Evolutionary conservation across 2,113 vertebrate genomes (phyloP), one percentile per base, ranked within the genome.

Genomic region (Semicossyphus pulcher): DNA sequence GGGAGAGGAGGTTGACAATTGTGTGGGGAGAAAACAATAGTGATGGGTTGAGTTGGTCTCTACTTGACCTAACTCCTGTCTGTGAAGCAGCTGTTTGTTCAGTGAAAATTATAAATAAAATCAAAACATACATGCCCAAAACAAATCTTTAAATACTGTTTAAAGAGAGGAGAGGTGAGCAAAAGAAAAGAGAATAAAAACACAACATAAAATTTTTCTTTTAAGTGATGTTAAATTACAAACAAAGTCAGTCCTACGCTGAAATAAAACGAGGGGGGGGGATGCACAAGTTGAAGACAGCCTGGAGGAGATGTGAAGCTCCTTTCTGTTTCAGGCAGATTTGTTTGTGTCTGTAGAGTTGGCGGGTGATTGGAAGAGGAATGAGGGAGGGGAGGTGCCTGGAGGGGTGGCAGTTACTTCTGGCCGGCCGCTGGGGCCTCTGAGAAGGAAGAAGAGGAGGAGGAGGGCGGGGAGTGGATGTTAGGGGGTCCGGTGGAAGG

Each of bases 31-130:
- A 56, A 21, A 16, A 67, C 57, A 60, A 76, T 32, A 63, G 44
- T 67, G 62, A 77, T 59, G 48, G 45, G 62, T 51, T 41, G 76
- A 74, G 70, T 37, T 67, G 42, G 70, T 83, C 60, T 69, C 42
- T 25, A 58, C 42, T 21, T 20, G 75, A 71, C 71, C 78, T 63
- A 56, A 73, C 57, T 78, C 81, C 73, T 63, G 74, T 89, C 85
- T 87, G 65, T 81, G 49, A 90, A 91, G 88, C 90, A 91, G 88
- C 88, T 31, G 75, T 81, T 84, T 86, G 76, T 83, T 85, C 78
- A 79, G 76, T 91, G 85, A 88, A 86, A 91, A 88, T 82, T 87
- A 92, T 92, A 92, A 91, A 92, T 93, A 87, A 91, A 91, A 89
- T 84, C 74, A 85, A 86, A 89, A 90, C 58, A 64, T 87, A 90